phyloP scores from a whole-genome alignment of 2,888 invertebrate species.

The Hypomecis atomaria region DNA sequence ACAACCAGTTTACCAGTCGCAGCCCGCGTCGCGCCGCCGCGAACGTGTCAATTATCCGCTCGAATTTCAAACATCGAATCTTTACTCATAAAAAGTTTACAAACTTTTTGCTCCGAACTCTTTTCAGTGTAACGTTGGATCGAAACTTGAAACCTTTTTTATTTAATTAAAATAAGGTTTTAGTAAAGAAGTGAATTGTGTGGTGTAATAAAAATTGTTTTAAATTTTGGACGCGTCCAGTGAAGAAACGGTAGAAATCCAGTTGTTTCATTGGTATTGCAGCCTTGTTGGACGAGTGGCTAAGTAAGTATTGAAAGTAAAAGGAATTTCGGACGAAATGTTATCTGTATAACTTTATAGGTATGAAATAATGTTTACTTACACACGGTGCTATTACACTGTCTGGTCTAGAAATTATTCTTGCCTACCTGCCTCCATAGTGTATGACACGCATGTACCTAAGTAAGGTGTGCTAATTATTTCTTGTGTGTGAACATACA shows the following conservation, averaged over 20 bases:
- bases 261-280: slow-evolving; percentile 28
- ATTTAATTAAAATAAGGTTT: background rate
- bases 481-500: background rate
- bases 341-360: too few relatives aligned
- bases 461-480: background rate
- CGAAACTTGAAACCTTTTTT: slow-evolving; percentile 13
- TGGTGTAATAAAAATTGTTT: slow-evolving; percentile 15
- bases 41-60: slow-evolving; percentile 33
- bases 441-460: background rate
- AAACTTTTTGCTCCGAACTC: slow-evolving; percentile 20
- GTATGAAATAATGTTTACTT: too few relatives aligned
- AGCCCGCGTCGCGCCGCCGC: slow-evolving; percentile 15
- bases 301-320: slow-evolving; percentile 68
- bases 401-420: too few relatives aligned
- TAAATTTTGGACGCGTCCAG: slow-evolving; percentile 25
- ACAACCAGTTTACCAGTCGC: slow-evolving; percentile 30
- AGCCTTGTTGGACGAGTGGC: slow-evolving; percentile 57
- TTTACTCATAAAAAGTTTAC: slow-evolving; percentile 12
- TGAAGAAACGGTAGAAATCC: slow-evolving; percentile 25
- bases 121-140: slow-evolving; percentile 9
- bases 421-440: background rate
- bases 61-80: slow-evolving; percentile 27
- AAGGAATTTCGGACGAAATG: slow-evolving; percentile 40
- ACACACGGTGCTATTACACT: too few relatives aligned
- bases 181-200: slow-evolving; percentile 9